Conservation (phyloP, 2,113 vertebrate species). For the Notothenia rossii region DNA sequence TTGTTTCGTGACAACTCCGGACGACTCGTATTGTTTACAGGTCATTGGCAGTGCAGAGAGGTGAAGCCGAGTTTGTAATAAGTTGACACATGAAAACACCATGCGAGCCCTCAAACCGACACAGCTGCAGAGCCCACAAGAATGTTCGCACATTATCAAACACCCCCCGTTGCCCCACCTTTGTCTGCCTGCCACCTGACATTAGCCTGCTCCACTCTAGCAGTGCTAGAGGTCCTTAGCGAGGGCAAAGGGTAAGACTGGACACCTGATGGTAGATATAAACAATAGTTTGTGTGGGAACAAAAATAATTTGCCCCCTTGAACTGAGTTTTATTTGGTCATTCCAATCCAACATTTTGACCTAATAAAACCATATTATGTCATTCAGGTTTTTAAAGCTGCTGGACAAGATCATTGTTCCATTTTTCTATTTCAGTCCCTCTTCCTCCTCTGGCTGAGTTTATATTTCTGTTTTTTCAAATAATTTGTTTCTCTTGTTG, state of each 20-base stretch:
- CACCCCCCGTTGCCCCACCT: constrained; percentile 72
- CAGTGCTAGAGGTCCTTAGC: constrained; percentile 53
- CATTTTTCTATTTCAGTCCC: background rate
- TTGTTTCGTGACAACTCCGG: constrained; percentile 65
- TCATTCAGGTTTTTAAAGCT: background rate
- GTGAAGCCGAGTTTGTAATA: constrained; percentile 70
- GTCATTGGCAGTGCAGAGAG: constrained; percentile 69
- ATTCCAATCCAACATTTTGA: background rate
- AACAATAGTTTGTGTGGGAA: constrained; percentile 32
- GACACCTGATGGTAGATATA: constrained; percentile 43
- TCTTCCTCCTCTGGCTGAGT: background rate
- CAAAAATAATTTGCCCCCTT: constrained; percentile 7
- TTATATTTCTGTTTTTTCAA: background rate
- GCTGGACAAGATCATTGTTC: background rate
- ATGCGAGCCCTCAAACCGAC: constrained; percentile 49
- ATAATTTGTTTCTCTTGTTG: background rate
- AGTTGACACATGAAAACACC: constrained; percentile 75
- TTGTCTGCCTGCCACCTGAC: constrained; percentile 79
- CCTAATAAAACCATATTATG: background rate
- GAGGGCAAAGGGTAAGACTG: constrained; percentile 54
- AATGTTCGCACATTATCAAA: constrained; percentile 75
- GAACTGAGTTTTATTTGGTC: background rate
- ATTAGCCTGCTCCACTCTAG: constrained; percentile 70
- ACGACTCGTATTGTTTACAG: constrained; percentile 68
- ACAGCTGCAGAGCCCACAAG: constrained; percentile 69